These are phyloP conservation scores for Caenorhabditis sulstoni DNA, from an alignment of 2,888 invertebrate species.

Conservation along the genomic window DNA sequence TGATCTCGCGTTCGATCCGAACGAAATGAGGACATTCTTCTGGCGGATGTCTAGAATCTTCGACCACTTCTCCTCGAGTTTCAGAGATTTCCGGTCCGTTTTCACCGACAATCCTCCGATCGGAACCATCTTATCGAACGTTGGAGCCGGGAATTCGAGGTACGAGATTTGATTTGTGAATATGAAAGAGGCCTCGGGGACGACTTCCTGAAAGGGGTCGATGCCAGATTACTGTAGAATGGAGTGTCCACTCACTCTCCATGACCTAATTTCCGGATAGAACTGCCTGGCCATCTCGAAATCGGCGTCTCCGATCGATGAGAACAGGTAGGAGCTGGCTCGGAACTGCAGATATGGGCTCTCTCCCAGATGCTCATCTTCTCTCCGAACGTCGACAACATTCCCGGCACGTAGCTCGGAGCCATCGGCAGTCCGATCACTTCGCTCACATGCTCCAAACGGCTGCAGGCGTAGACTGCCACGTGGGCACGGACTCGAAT, in stretches of 20 bases:
- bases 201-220: conserved; percentile 6
- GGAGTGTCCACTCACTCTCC: conserved; percentile 5
- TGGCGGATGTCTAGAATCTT: not conserved
- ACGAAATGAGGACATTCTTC: conserved; percentile 19
- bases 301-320: conserved; percentile 1
- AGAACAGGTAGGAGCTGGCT: not conserved
- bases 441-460: conserved; percentile 11
- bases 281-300: not conserved
- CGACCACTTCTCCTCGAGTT: conserved; percentile 15
- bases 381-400: not conserved
- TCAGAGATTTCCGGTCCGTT: not conserved
- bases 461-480: not conserved
- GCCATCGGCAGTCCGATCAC: conserved; percentile 4
- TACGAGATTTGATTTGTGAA: conserved; percentile 7
- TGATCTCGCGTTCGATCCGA: conserved; percentile 19
- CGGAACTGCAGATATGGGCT: not conserved
- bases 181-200: conserved; percentile 15
- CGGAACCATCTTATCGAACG: conserved; percentile 29
- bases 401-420: conserved; percentile 12
- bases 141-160: conserved; percentile 11
- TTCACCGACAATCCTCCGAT: conserved; percentile 4
- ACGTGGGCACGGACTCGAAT: conserved; percentile 10
- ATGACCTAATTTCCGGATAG: not conserved
- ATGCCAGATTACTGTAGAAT: no score
- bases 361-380: conserved; percentile 11